phyloP scores from a whole-genome alignment of 2,888 invertebrate genomes.

The Caenorhabditis angaria region DNA sequence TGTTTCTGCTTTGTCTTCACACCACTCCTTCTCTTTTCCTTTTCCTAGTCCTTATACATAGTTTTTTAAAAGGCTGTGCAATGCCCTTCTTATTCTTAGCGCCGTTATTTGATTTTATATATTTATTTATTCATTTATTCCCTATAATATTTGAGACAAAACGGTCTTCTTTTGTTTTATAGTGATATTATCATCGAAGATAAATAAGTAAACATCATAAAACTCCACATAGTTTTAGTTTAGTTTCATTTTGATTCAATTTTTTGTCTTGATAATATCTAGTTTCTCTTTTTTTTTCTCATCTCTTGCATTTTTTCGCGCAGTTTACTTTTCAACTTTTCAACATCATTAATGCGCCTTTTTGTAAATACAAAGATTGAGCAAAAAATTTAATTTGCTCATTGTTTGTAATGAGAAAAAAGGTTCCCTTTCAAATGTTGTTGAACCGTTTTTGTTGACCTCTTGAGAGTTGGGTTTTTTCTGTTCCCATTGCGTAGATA shows the following conservation, averaged over 20 bases:
- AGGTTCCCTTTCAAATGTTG: background rate
- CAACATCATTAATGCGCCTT: too few relatives aligned
- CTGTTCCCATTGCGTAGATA: too few relatives aligned
- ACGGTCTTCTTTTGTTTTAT: background rate
- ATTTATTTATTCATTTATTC: too few relatives aligned
- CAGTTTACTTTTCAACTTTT: too few relatives aligned
- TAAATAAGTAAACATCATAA: background rate
- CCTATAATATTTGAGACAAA: too few relatives aligned
- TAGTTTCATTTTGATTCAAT: background rate
- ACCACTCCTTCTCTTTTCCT: background rate
- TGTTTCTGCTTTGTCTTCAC: background rate
- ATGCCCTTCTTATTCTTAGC: slow-evolving; percentile 1
- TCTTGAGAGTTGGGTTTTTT: background rate
- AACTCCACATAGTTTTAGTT: too few relatives aligned
- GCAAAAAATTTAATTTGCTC: too few relatives aligned
- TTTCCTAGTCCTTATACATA: background rate
- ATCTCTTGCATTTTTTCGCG: too few relatives aligned
- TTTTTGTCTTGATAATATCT: background rate
- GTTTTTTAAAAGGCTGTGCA: background rate
- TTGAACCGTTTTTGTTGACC: background rate
- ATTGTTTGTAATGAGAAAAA: too few relatives aligned
- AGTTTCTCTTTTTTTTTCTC: too few relatives aligned
- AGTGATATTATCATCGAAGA: background rate
- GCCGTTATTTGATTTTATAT: slow-evolving; percentile 1
- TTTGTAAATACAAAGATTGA: too few relatives aligned